A percentile compares a stretch with the other conserved stretches of the same genome.
phyloP scores from a whole-genome alignment of 2,113 vertebrate genomes.

The Vireo altiloquus region DNA sequence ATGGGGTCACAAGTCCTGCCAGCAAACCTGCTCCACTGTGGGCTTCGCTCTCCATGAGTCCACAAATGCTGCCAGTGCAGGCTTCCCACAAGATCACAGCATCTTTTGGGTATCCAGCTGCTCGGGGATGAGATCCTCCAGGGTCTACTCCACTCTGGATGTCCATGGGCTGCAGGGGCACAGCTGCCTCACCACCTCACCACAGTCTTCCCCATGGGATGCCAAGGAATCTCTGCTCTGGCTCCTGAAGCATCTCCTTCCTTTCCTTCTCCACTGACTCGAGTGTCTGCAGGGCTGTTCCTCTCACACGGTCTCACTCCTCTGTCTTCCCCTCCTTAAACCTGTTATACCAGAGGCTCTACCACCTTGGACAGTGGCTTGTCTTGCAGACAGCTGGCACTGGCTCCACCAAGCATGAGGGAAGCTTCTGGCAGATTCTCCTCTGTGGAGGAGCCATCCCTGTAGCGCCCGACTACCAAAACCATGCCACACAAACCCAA shows the following conservation, averaged over 20 bases:
- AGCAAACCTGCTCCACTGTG: background rate
- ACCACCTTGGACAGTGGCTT: background rate
- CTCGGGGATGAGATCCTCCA: background rate
- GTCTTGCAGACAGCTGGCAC: background rate
- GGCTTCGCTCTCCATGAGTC: background rate
- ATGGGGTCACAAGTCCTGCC: background rate
- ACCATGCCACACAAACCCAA: background rate
- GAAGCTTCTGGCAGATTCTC: background rate
- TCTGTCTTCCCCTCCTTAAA: background rate
- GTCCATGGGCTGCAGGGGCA: background rate
- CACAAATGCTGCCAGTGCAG: background rate
- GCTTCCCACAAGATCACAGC: background rate
- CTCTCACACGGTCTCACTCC: background rate
- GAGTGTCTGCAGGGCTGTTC: background rate
- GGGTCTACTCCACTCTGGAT: background rate
- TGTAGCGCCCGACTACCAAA: background rate
- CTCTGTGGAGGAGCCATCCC: background rate
- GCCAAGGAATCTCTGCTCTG: background rate
- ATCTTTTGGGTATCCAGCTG: background rate
- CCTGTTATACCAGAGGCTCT: background rate
- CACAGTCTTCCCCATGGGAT: background rate
- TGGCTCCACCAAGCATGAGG: too few relatives aligned
- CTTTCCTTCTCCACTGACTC: background rate
- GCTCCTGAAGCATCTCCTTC: background rate
- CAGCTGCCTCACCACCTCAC: too few relatives aligned